Evolutionary conservation across 2,113 vertebrate genomes (phyloP), one percentile per base, ranked within the genome.

Genomic region (Lophius piscatorius): DNA sequence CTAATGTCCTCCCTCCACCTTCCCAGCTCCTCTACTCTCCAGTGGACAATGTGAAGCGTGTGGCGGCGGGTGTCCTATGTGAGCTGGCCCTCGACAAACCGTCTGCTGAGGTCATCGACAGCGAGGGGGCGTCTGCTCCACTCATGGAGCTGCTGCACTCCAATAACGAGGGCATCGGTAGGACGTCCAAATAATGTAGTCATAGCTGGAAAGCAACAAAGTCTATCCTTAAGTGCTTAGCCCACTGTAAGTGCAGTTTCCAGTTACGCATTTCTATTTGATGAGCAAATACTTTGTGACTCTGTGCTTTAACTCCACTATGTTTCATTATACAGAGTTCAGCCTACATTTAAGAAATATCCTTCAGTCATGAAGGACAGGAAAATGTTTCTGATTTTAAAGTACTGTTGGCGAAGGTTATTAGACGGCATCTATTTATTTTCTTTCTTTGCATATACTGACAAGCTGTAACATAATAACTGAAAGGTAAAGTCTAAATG

Each of bases 1-100:
- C 16, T 1, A 0, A 14, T 24, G 28, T 20, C 8, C 8, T 3
- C 33, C 13, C 29, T 56, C 11, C 4, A 9, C 12, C 14, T 23
- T 29, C 28, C 10, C 78, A 99, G 97, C 86, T 99, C 56, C 94
- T 99, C 59, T 98, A 98, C 86, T 98, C 96, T 45, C 95, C 95
- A 26, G 94, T 96, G 38, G 96, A 99, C 76, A 99, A 99, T n/a
- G 94, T 99, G 81, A 97, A 98, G 74, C 93, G 97, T 51, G 97
- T 98, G 71, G 94, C 95, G 18, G 94, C 97, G 0, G 96, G 96
- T 18, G 93, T 93, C 6, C 93, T 99, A 12, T 99, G 96, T 68
- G 97, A 99, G 80, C 90, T 99, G 79, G 95, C 97, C 35, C 92
- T 96, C 87, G 95, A 98, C 87, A 98, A 97, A 77, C 91, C 86